Base-by-base conservation (phyloP, 2,888 invertebrate genomes). In the Polydrusus cervinus region DNA sequence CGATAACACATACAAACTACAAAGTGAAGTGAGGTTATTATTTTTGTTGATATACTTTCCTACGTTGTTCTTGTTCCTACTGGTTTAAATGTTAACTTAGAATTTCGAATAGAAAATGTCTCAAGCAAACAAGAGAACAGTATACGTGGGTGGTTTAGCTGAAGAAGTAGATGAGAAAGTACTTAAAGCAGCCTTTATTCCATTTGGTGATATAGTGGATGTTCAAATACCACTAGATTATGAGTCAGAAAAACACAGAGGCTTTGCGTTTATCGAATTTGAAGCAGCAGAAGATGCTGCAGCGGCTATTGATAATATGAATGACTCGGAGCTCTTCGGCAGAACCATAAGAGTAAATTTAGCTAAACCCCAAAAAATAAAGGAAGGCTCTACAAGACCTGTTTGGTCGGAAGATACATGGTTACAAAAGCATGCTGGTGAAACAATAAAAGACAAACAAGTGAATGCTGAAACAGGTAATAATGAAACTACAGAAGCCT, bases 201-300 rank as follows among this genome's bases (percentile, higher is more conserved):
- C 99, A 1, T 99, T 99, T 87, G 99, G 99, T 9, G 99, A 99
- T 86, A 93, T 99, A 75, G 93, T 97, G n/a, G 98, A 99, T 86
- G 95, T 99, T 55, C 97, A 98, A 88, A 97, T 98, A 86, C 99
- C 99, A 10, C 89, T 99, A 64, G 99, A 99, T 89, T 99, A 98
- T 89, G 98, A 99, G 88, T 93, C 94, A 69, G 97, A 98, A 85
- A 97, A 97, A 84, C 98, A 99, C 85, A 90, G 98, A 84, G 98
- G 98, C n/a, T 99, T 98, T 89, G 98, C 98, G 0, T 99, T 99
- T 86, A 94, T 99, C 79, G 99, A 99, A 88, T 99, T 97, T 89
- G 99, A 99, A 88, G 91, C 93, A 80, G 94, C 96, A 9, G 99
- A 99, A 89, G 99, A 99, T 91, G 98, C 99, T n/a, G 94, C 96